A percentile compares a stretch with the other conserved stretches of the same genome.
These are phyloP conservation scores for Gobio occitaniae DNA, from an alignment of 2,797 vertebrate genomes.

Conservation along the genomic window DNA sequence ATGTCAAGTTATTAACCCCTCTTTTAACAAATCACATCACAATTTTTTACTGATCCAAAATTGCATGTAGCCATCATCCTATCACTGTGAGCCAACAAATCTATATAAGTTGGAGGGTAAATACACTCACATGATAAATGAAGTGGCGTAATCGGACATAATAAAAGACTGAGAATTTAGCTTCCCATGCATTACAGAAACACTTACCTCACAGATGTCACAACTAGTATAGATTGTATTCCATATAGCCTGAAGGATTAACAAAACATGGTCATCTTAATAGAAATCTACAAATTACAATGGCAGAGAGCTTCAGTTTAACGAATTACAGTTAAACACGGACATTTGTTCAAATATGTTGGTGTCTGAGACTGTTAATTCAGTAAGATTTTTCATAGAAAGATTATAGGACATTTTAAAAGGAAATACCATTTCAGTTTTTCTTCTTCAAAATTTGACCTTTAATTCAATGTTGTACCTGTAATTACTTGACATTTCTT, in stretches of 20 bases:
- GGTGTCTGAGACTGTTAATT: constrained; percentile 4
- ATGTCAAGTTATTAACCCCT: not conserved
- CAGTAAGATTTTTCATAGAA: not conserved
- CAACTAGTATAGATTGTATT: constrained; percentile 17
- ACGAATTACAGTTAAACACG: constrained; percentile 19
- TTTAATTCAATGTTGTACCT: not conserved
- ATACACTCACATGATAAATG: constrained; percentile 6
- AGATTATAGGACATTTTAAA: not conserved
- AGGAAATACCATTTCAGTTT: not conserved
- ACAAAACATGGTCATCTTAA: constrained; percentile 14
- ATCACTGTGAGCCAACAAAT: not conserved
- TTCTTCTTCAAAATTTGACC: not conserved
- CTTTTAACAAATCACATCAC: constrained; percentile 8
- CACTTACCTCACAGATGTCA: constrained; percentile 15
- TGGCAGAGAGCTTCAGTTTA: constrained; percentile 8
- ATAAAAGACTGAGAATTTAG: not conserved
- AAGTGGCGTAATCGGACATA: constrained; percentile 18
- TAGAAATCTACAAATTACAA: constrained; percentile 37
- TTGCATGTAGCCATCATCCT: not conserved
- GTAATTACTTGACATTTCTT: not conserved
- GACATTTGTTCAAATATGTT: constrained; percentile 40
- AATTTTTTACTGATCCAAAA: not conserved
- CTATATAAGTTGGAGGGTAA: not conserved
- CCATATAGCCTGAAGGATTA: constrained; percentile 14
- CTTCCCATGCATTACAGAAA: not conserved